Percentiles rank a stretch among this genome's conserved stretches.
Evolutionary conservation across 2,888 invertebrate species (phyloP).

Genomic region (Gandaritis pyraliata): DNA sequence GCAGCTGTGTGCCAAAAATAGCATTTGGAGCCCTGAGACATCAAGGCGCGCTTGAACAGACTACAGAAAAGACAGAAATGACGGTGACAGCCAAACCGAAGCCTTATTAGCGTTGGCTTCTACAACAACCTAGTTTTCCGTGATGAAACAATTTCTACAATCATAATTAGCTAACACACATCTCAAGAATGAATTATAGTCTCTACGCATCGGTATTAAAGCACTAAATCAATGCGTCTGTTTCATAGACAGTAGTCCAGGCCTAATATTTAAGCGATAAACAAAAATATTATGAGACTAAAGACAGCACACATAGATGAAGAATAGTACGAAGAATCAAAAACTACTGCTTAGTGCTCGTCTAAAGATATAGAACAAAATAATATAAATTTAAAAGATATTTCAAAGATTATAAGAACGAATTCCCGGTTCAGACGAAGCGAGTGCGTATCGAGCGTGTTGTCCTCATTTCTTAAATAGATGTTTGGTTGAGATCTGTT

Average conservation of each 20-base stretch:
- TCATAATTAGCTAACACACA: neutral
- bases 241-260: too few relatives aligned
- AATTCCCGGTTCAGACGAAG: slow-evolving; percentile 9
- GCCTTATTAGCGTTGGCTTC: neutral
- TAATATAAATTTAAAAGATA: neutral
- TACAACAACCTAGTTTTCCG: neutral
- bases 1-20: neutral
- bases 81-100: neutral
- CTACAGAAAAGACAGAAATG: neutral
- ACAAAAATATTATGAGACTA: too few relatives aligned
- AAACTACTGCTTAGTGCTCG: too few relatives aligned
- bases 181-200: too few relatives aligned
- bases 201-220: too few relatives aligned
- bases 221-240: too few relatives aligned
- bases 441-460: slow-evolving; percentile 19
- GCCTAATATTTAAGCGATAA: too few relatives aligned
- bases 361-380: neutral
- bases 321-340: too few relatives aligned
- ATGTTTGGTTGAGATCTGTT: slow-evolving; percentile 18
- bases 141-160: neutral
- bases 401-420: slow-evolving; percentile 1
- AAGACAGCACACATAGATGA: too few relatives aligned
- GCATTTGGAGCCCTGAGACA: slow-evolving; percentile 2
- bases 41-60: neutral
- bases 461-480: slow-evolving; percentile 33